A percentile compares a stretch with the other conserved stretches of the same genome.
Evolutionary conservation across 2,888 invertebrate species (phyloP).

Genomic region (Hoplodrina blanda): DNA sequence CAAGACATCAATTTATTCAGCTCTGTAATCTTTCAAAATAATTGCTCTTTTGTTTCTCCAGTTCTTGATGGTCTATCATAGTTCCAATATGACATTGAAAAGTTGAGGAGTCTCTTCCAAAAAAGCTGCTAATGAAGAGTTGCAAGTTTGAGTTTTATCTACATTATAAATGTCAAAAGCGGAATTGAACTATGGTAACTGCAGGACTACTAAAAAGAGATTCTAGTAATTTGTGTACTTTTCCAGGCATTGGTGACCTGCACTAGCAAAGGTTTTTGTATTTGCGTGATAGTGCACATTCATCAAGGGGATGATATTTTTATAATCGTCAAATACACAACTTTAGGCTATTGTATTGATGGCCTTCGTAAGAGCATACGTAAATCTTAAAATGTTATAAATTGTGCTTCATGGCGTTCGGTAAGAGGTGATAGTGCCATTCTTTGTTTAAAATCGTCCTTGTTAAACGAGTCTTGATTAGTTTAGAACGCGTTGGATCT

Average conservation of each 20-base stretch:
- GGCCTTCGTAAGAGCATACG: background rate
- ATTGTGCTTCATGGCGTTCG: background rate
- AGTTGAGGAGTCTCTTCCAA: too few species aligned
- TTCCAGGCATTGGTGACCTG: background rate
- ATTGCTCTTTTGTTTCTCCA: too few species aligned
- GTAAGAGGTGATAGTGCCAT: background rate
- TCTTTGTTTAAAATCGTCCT: background rate
- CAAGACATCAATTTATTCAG: background rate
- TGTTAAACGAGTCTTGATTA: too few species aligned
- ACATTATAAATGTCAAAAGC: background rate
- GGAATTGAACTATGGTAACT: background rate
- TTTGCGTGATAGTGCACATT: background rate
- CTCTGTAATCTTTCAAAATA: too few species aligned
- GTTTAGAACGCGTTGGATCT: background rate
- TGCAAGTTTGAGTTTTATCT: background rate
- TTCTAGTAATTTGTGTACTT: background rate
- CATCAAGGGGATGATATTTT: background rate
- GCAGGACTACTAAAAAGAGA: background rate
- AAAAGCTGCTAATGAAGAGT: background rate
- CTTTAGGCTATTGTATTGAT: background rate
- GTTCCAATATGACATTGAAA: too few species aligned
- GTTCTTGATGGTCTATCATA: too few species aligned
- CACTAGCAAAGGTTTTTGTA: slow-evolving; percentile 4
- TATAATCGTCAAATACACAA: background rate
- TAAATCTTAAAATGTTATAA: background rate